Conservation (phyloP, 2,797 vertebrate genomes). For the Ctenopoma multispine region DNA sequence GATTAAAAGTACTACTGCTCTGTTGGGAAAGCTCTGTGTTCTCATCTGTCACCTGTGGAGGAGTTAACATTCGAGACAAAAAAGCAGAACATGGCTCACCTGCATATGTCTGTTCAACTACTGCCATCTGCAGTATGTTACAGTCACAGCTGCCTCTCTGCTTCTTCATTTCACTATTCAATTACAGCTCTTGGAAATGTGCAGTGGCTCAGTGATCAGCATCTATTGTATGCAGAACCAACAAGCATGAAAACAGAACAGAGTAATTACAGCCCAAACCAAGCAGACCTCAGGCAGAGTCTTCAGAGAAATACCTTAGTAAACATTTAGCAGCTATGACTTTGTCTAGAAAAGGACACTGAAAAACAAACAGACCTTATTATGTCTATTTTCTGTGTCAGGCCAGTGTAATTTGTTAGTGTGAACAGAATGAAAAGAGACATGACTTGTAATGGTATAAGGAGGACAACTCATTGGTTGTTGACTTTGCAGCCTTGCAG, state of each 20-base stretch:
- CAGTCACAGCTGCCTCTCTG: constrained; percentile 39
- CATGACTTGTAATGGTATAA: constrained; percentile 63
- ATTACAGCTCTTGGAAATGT: constrained; percentile 70
- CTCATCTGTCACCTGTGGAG: constrained; percentile 79
- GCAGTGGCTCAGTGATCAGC: constrained; percentile 68
- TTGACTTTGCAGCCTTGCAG: constrained; percentile 37
- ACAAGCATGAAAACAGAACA: constrained; percentile 73
- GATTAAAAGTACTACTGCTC: constrained; percentile 77
- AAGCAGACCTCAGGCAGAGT: constrained; percentile 64
- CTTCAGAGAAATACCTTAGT: constrained; percentile 63
- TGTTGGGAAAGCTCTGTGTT: constrained; percentile 69
- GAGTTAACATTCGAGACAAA: constrained; percentile 46
- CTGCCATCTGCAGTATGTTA: constrained; percentile 83
- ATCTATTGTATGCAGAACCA: constrained; percentile 72
- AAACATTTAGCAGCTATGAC: constrained; percentile 63
- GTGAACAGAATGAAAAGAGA: constrained; percentile 69
- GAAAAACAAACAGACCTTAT: constrained; percentile 67
- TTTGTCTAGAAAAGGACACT: constrained; percentile 55
- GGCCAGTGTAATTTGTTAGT: constrained; percentile 64
- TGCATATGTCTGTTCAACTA: constrained; percentile 74
- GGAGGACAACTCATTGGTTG: constrained; percentile 63
- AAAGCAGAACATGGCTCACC: constrained; percentile 2
- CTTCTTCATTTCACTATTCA: constrained; percentile 48
- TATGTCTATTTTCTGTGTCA: constrained; percentile 73
- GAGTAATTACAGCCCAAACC: constrained; percentile 72